These are phyloP conservation scores for Agonopterix heracliana DNA, from an alignment of 2,888 invertebrate species.

Conservation along the genomic window DNA sequence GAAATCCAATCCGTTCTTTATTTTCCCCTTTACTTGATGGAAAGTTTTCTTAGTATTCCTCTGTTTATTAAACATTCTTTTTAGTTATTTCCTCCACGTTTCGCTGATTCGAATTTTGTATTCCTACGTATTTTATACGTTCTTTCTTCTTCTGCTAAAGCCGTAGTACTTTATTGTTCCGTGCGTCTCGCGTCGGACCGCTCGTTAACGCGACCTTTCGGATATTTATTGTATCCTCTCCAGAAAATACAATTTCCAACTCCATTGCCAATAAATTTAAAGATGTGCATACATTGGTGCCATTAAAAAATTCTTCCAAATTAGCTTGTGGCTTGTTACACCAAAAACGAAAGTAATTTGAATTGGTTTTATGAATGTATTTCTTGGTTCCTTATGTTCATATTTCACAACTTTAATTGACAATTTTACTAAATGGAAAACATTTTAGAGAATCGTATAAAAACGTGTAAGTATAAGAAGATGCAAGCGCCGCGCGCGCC, in stretches of 20 bases:
- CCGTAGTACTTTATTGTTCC: conserved; percentile 66
- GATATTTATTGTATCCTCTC: conserved; percentile 73
- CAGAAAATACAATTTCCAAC: conserved; percentile 71
- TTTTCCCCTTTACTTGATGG: neutral
- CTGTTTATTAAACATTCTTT: conserved; percentile 39
- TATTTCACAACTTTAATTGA: too few species aligned
- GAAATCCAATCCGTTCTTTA: conserved; percentile 9
- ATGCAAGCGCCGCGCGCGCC: too few species aligned
- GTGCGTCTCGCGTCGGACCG: conserved; percentile 53
- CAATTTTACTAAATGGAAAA: too few species aligned
- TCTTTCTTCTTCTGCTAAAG: conserved; percentile 53
- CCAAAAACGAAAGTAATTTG: neutral
- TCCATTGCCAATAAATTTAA: conserved; percentile 58
- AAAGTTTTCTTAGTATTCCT: conserved; percentile 27
- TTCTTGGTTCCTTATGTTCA: too few species aligned
- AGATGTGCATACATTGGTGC: conserved; percentile 41
- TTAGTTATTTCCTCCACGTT: conserved; percentile 13
- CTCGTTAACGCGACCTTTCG: conserved; percentile 73
- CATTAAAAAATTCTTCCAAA: conserved; percentile 26
- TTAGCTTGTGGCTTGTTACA: conserved; percentile 12
- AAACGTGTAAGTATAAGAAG: too few species aligned
- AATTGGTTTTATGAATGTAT: too few species aligned
- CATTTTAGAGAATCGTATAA: too few species aligned
- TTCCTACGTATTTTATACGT: conserved; percentile 34
- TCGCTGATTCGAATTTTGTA: conserved; percentile 44